A percentile compares a stretch with the other conserved stretches of the same genome.
Evolutionary conservation across 1,140 invertebrate genomes (phyloP).

Genomic region (Psilanteris sp.): DNA sequence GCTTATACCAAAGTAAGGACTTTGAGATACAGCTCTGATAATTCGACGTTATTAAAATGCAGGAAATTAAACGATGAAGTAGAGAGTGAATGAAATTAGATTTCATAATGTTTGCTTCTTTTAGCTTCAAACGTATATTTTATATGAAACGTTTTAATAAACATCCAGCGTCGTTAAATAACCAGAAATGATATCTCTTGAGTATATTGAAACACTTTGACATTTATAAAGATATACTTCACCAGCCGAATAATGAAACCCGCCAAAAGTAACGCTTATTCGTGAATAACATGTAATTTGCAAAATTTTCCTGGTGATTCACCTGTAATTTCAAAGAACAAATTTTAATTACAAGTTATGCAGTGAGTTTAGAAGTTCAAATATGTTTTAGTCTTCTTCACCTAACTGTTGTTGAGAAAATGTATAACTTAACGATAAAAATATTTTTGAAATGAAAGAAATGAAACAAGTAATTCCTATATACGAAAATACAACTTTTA

Average conservation of each 20-base stretch:
- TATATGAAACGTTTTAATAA: constrained; percentile 25
- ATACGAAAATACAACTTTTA: constrained; percentile 4
- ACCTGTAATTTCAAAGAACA: constrained; percentile 5
- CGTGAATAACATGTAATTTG: background rate
- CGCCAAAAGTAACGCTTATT: constrained; percentile 11
- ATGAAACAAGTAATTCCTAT: constrained; percentile 1
- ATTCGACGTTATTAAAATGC: constrained; percentile 8
- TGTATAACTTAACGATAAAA: background rate
- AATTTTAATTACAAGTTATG: constrained; percentile 15
- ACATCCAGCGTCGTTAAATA: constrained; percentile 15
- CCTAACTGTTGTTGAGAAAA: background rate
- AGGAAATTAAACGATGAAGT: constrained; percentile 17
- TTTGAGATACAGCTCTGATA: too few relatives aligned
- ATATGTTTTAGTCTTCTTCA: background rate
- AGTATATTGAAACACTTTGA: constrained; percentile 18
- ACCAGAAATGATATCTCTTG: constrained; percentile 6
- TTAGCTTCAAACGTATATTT: constrained; percentile 22
- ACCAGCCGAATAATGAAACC: constrained; percentile 7
- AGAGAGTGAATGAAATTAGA: constrained; percentile 24
- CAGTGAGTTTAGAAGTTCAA: background rate
- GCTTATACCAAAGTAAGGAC: too few relatives aligned
- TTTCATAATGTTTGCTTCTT: constrained; percentile 19
- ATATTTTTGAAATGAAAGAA: too few relatives aligned
- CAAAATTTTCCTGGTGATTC: constrained; percentile 1
- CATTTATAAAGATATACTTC: constrained; percentile 30